Base-by-base conservation (phyloP, 2,113 vertebrate species). In the Columba livia region DNA sequence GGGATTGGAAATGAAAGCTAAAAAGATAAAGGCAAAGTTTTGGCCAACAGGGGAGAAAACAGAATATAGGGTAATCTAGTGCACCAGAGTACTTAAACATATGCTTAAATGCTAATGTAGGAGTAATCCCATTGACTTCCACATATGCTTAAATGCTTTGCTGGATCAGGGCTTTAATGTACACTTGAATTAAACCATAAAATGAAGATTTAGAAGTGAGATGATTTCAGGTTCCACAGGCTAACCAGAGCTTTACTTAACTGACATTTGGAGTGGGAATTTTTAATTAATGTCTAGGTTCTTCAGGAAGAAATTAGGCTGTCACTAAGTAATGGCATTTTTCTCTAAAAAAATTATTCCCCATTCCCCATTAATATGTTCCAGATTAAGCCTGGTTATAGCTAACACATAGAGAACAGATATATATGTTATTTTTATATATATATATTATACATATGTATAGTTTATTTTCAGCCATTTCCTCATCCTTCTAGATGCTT, bases 71-170 rank as follows among this genome's bases (percentile, higher is more conserved):
- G 14, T 66, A 86, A 86, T 80, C 32, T 78, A 84, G 32, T 79
- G 58, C 34, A 78, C 24, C 56, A 84, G 40, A 81, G 36, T 88
- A 81, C 70, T 96, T 93, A 84, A 94, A 74, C 75, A 84, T 64
- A 81, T 61, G 60, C 26, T 86, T 91, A 86, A 88, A 77, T 86
- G 67, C 88, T 94, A 93, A 89, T 82, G 73, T 82, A 50, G 2
- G 2, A 64, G 34, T 94, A 93, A 94, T 90, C 75, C 9, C 34
- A 81, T 78, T 96, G 88, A 92, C 79, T 96, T 93, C 65, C 88
- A 80, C 93, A 95, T 91, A 86, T 79, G 92, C 36, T 96, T 93
- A 94, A 94, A 90, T 86, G 21, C 66, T 94, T 96, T 96, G 26
- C 79, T 94, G 82, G 64, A 92, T 94, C 64, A 74, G 38, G 51